phyloP scores from a whole-genome alignment of 2,113 vertebrate genomes.

The Cariama cristata region DNA sequence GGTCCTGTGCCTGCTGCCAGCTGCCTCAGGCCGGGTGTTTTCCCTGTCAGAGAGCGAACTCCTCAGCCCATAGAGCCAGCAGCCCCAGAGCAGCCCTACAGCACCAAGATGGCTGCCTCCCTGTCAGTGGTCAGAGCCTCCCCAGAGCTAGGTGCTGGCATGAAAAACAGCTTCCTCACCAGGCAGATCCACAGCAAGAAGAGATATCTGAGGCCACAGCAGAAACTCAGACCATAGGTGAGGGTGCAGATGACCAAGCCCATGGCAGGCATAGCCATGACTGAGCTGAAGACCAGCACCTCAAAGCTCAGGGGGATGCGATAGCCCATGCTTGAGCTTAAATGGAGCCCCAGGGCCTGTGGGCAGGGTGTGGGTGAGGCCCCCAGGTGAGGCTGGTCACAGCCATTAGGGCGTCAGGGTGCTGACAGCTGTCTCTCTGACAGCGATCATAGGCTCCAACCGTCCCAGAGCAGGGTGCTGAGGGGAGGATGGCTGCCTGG shows the following conservation, averaged over 20 bases:
- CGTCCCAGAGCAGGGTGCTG: accelerated
- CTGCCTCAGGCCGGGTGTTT: accelerated
- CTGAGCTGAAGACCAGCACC: neutral
- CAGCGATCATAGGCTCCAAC: accelerated
- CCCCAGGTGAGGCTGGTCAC: neutral
- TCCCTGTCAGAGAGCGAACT: accelerated
- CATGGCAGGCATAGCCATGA: accelerated
- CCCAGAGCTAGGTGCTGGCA: accelerated
- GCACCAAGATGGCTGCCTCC: accelerated
- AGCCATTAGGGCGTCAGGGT: neutral
- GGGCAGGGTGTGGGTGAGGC: no score
- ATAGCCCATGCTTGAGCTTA: accelerated
- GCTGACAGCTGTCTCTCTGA: neutral
- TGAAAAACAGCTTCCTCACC: neutral
- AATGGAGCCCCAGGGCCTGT: neutral
- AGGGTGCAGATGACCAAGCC: neutral
- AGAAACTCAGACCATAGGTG: neutral
- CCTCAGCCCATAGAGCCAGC: accelerated
- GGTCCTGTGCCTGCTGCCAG: no score
- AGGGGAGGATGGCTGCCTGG: neutral
- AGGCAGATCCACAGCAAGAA: accelerated
- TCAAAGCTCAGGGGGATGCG: accelerated
- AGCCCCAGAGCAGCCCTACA: accelerated
- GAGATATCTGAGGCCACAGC: accelerated
- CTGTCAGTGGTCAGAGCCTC: accelerated